Base-by-base conservation (phyloP, 2,113 vertebrate genomes). In the Tylochromis polylepis region DNA sequence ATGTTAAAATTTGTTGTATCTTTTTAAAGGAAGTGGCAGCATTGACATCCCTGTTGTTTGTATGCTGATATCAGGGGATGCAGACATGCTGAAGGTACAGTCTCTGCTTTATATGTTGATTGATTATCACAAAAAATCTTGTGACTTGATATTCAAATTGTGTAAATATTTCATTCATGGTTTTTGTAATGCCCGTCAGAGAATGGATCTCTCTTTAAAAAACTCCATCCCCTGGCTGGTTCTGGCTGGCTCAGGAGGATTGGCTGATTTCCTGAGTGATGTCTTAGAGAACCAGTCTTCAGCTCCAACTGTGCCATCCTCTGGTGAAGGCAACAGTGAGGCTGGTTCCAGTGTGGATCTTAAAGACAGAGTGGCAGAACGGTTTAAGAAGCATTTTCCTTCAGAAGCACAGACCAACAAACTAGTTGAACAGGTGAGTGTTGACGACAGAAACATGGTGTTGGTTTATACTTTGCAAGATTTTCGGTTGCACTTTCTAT, bases 31-130 rank as follows among this genome's bases (percentile, higher is more conserved):
- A 29, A 97, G 96, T 8, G 97, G 97, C 60, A 96, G 94, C 87
- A 98, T 98, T 79, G 96, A 98, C 86, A 98, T 98, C 81, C 98
- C 98, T 6, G 98, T 98, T n/a, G 91, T 98, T 22, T 97, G 97
- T 51, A 96, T 98, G 92, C 93, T 98, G 82, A 95, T 98, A 1
- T 96, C 96, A 14, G 98, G 98, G 3, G 95, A 97, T 0, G 89
- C 95, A 12, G 94, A 92, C 79, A 96, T 97, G 95, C 34, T 98
- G 51, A 93, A 97, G 97, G 98, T 98, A 91, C 18, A 46, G 3
- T 43, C 11, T 5, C 18, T 29, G 5, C 82, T 72, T 22, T 75
- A 43, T 14, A 34, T 53, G 31, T 12, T 58, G 27, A 14, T n/a
- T 29, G 5, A 46, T 2, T 51, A n/a, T 34, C 18, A 15, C 16